phyloP scores from a whole-genome alignment of 2,888 invertebrate species.

The Sclerodermus sp. region DNA sequence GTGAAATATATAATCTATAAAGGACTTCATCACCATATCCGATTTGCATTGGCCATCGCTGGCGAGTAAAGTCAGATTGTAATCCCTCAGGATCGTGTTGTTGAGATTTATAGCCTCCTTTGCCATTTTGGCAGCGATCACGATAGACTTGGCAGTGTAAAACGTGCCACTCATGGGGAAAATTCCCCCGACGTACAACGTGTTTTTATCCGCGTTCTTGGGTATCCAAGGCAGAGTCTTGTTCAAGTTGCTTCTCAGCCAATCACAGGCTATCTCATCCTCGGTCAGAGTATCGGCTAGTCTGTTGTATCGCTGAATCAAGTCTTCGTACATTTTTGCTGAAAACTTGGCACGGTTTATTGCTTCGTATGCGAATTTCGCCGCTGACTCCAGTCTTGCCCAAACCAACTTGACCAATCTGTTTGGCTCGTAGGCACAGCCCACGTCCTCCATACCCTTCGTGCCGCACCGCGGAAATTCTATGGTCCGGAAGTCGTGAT shows the following conservation, averaged over 20 bases:
- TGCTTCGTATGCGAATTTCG: slow-evolving; percentile 60
- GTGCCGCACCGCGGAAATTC: slow-evolving; percentile 66
- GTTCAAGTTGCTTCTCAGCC: slow-evolving; percentile 62
- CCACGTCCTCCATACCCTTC: slow-evolving; percentile 46
- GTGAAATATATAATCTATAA: slow-evolving; percentile 72
- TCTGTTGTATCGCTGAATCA: slow-evolving; percentile 56
- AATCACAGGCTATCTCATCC: slow-evolving; percentile 67
- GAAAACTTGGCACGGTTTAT: slow-evolving; percentile 61
- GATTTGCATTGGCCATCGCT: slow-evolving; percentile 72
- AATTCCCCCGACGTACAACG: slow-evolving; percentile 69
- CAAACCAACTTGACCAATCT: slow-evolving; percentile 71
- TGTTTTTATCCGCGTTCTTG: slow-evolving; percentile 47
- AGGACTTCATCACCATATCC: slow-evolving; percentile 74
- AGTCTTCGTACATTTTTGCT: slow-evolving; percentile 60
- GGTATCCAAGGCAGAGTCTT: slow-evolving; percentile 60
- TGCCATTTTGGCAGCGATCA: slow-evolving; percentile 67
- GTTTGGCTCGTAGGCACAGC: slow-evolving; percentile 71
- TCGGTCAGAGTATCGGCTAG: slow-evolving; percentile 23
- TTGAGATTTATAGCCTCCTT: slow-evolving; percentile 68
- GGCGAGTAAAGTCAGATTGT: slow-evolving; percentile 62
- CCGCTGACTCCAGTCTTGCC: slow-evolving; percentile 61
- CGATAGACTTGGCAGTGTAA: slow-evolving; percentile 65
- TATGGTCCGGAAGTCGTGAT: slow-evolving; percentile 60
- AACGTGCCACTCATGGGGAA: slow-evolving; percentile 68
- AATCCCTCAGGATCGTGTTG: slow-evolving; percentile 63